A percentile compares a stretch with the other conserved stretches of the same genome.
Evolutionary conservation across 2,888 invertebrate genomes (phyloP).

Genomic region (Acleris laterana): DNA sequence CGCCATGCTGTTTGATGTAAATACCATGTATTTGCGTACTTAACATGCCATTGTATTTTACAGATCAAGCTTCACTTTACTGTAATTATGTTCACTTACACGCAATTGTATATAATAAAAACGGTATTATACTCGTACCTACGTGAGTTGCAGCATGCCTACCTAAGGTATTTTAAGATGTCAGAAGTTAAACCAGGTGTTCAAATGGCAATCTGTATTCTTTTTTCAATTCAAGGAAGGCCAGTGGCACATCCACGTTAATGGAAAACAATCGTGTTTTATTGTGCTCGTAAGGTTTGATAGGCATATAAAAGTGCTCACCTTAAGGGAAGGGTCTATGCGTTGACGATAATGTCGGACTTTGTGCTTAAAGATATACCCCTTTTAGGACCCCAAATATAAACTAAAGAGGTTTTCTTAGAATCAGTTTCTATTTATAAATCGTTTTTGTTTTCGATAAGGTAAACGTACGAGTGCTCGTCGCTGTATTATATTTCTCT

Average conservation of each 20-base stretch:
- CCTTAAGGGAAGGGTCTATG: conserved; percentile 74
- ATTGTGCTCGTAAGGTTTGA: conserved; percentile 81
- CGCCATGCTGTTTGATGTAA: conserved; percentile 53
- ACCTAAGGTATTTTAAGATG: neutral
- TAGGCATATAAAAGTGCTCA: conserved; percentile 80
- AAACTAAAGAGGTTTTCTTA: conserved; percentile 62
- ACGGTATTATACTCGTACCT: too few relatives aligned
- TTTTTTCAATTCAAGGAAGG: conserved; percentile 32
- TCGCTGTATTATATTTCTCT: too few relatives aligned
- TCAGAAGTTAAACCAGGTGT: conserved; percentile 3
- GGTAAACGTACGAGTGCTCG: too few relatives aligned
- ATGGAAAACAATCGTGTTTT: conserved; percentile 84
- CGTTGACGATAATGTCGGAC: conserved; percentile 75
- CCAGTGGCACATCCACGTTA: conserved; percentile 64
- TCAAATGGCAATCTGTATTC: conserved; percentile 32
- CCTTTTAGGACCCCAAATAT: conserved; percentile 72
- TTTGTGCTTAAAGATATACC: conserved; percentile 71
- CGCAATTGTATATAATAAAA: too few relatives aligned
- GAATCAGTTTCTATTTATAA: conserved; percentile 28
- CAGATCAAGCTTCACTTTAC: conserved; percentile 1
- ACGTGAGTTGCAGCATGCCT: too few relatives aligned
- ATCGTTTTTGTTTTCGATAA: neutral
- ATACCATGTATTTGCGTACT: conserved; percentile 53
- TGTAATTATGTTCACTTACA: neutral
- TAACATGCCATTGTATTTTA: conserved; percentile 42